Base-by-base conservation (phyloP, 2,888 invertebrate species). In the Calameuta idolon region DNA sequence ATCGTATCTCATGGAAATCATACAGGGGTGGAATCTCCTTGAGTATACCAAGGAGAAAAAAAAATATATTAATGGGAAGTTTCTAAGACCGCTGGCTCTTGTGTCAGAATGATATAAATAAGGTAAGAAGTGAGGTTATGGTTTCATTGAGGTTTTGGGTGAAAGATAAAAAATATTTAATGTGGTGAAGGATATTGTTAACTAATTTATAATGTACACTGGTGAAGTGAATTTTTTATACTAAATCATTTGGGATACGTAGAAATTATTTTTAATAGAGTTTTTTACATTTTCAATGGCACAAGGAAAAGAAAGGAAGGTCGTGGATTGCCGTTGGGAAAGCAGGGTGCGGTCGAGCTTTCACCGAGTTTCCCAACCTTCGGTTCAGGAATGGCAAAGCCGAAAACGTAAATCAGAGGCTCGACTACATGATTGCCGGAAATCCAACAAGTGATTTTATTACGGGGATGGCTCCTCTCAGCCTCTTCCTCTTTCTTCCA, bases 381-480 rank as follows among this genome's bases (percentile, higher is more conserved):
- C 34, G 69, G 40, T 35, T 75, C 75, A 30, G 74, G 69, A 79
- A 78, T 74, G n/a, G 80, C 69, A 74, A 79, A 75, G 34, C 71
- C 78, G 73, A 71, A 75, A 81, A 82, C 81, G 84, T 86, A 87
- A 87, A 85, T 87, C 86, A 85, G 81, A 80, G 82, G 79, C 79
- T 83, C 83, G 82, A 83, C 79, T 81, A 81, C 81, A 78, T 79
- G 77, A 83, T 83, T 77, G 78, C 77, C 82, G 84, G 84, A 86
- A 87, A 87, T 87, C 86, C 87, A 87, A 87, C 87, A 87, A 87
- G 87, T 87, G 86, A 86, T 86, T 87, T 87, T 87, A 87, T 87
- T 86, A 85, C 85, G 79, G 75, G 81, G 82, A 83, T 80, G 81
- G 77, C 79, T 81, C 74, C 79, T 75, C 79, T 76, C 76, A 69